Evolutionary conservation across 2,113 vertebrate genomes (phyloP).

Genomic region (Proteles cristata): DNA sequence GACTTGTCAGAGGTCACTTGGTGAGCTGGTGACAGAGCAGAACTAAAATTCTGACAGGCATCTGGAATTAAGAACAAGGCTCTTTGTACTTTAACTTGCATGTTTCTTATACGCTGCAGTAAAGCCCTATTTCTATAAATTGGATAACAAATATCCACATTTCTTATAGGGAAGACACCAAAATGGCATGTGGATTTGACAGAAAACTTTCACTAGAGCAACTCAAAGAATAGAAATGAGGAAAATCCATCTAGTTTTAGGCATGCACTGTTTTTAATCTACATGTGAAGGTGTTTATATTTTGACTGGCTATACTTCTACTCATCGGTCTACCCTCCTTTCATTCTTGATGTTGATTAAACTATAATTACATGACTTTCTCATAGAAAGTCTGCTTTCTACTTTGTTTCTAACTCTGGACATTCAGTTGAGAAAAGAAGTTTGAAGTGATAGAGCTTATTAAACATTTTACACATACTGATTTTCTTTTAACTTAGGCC

Average conservation of each 20-base stretch:
- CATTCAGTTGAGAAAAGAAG: not conserved
- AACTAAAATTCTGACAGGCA: not conserved
- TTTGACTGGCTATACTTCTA: not conserved
- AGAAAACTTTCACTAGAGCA: constrained; percentile 27
- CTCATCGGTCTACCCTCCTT: not conserved
- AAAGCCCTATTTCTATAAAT: not conserved
- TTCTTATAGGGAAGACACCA: not conserved
- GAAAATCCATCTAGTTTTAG: constrained; percentile 23
- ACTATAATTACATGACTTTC: constrained; percentile 2
- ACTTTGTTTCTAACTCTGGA: constrained; percentile 33
- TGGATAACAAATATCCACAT: not conserved
- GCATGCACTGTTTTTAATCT: constrained; percentile 1
- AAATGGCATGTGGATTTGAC: not conserved
- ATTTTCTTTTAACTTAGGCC: not conserved
- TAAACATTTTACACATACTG: not conserved
- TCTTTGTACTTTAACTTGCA: not conserved
- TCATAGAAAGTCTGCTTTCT: not conserved
- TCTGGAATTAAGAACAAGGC: not conserved
- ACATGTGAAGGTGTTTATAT: not conserved
- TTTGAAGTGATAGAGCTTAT: not conserved
- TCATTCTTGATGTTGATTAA: not conserved
- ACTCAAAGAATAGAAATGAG: not conserved
- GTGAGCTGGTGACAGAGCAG: not conserved
- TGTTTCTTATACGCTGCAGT: not conserved
- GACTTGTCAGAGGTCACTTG: not conserved